Percentiles rank a stretch among this genome's conserved stretches.
phyloP scores from a whole-genome alignment of 2,113 vertebrate genomes.

The Ranitomeya imitator region DNA sequence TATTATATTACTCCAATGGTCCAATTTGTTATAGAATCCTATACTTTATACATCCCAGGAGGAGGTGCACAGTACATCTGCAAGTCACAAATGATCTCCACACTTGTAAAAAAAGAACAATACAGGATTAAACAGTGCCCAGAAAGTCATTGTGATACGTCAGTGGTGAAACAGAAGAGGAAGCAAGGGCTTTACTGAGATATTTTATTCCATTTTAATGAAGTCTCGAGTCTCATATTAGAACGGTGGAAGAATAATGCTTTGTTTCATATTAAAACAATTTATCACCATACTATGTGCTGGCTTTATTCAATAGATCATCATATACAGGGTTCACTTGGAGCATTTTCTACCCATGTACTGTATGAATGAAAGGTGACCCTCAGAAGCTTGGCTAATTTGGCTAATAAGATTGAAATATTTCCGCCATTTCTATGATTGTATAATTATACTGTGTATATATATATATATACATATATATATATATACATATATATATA shows the following conservation, averaged over 20 bases:
- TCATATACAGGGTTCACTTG: neutral
- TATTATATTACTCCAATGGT: constrained; percentile 21
- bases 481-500: too few relatives aligned
- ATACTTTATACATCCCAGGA: constrained; percentile 35
- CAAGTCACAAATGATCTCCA: constrained; percentile 19
- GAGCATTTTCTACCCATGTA: neutral
- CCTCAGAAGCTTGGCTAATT: too few relatives aligned
- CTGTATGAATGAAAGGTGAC: too few relatives aligned
- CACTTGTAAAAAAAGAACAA: neutral
- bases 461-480: too few relatives aligned
- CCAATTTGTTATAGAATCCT: neutral
- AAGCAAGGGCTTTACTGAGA: neutral
- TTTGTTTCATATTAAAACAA: neutral
- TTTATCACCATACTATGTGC: neutral
- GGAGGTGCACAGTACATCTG: constrained; percentile 19
- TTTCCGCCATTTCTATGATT: too few relatives aligned
- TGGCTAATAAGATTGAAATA: too few relatives aligned
- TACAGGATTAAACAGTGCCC: neutral
- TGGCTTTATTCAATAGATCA: neutral
- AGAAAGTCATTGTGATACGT: neutral
- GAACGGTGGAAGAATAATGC: neutral
- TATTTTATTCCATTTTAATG: constrained; percentile 13
- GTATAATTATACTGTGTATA: too few relatives aligned
- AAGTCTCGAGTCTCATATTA: constrained; percentile 5
- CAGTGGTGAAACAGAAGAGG: neutral